These are phyloP conservation scores for Eupithecia vulgata DNA, from an alignment of 2,888 invertebrate genomes.

Conservation along the genomic window DNA sequence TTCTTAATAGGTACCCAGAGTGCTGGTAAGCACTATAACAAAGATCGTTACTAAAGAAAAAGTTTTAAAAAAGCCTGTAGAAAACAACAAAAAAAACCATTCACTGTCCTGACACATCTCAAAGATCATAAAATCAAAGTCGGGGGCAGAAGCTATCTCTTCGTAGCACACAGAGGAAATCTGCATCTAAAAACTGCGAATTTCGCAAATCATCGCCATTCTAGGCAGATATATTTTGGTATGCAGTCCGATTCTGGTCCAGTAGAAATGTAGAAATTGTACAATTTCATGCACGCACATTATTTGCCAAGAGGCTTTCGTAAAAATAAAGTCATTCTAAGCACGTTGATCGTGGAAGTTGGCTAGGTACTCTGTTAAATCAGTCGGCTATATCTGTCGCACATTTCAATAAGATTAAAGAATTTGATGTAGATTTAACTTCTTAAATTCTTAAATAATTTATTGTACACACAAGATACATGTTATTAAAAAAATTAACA, in stretches of 20 bases:
- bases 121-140: background rate
- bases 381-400: background rate
- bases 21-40: too few relatives aligned
- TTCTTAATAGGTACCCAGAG: too few relatives aligned
- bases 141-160: background rate
- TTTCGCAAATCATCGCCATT: conserved; percentile 49
- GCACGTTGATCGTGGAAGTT: conserved; percentile 56
- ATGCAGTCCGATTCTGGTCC: conserved; percentile 61
- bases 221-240: conserved; percentile 54
- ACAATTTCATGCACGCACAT: conserved; percentile 70
- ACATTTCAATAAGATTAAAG: too few relatives aligned
- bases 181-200: conserved; percentile 12
- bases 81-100: too few relatives aligned
- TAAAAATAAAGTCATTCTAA: conserved; percentile 59
- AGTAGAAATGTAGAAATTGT: conserved; percentile 79
- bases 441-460: too few relatives aligned
- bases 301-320: conserved; percentile 76
- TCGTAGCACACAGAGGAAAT: background rate
- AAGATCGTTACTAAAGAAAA: too few relatives aligned
- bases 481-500: too few relatives aligned
- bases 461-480: too few relatives aligned
- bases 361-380: background rate
- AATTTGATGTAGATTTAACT: too few relatives aligned
- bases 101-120: background rate
- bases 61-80: too few relatives aligned